phyloP scores from a whole-genome alignment of 2,113 vertebrate genomes.

The Morone saxatilis region DNA sequence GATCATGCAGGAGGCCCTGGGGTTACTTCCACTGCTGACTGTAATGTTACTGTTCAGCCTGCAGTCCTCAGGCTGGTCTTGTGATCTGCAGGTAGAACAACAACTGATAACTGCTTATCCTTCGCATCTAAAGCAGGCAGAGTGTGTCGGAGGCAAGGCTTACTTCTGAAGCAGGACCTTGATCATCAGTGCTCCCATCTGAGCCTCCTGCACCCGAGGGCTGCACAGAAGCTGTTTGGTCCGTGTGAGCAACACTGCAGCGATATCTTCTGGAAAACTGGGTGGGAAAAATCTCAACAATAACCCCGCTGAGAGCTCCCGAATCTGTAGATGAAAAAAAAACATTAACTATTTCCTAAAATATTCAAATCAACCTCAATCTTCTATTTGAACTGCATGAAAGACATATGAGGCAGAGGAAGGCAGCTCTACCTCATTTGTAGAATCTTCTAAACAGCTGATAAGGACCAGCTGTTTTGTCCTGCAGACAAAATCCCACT shows the following conservation, averaged over 20 bases:
- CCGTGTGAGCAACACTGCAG: slow-evolving; percentile 75
- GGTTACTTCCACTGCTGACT: not conserved
- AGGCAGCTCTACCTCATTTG: slow-evolving; percentile 87
- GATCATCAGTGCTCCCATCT: slow-evolving; percentile 88
- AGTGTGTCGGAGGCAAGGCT: not conserved
- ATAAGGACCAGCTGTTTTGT: slow-evolving; percentile 85
- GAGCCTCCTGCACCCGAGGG: slow-evolving; percentile 89
- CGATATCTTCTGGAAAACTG: slow-evolving; percentile 72
- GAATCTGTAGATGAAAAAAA: slow-evolving; percentile 82
- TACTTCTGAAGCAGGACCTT: slow-evolving; percentile 91
- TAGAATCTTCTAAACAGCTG: slow-evolving; percentile 90
- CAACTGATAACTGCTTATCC: not conserved
- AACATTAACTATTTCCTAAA: not conserved
- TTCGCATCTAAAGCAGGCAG: not conserved
- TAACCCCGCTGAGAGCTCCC: slow-evolving; percentile 88
- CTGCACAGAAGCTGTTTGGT: slow-evolving; percentile 83
- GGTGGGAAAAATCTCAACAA: slow-evolving; percentile 86
- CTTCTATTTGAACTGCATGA: not conserved
- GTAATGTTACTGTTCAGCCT: slow-evolving; percentile 28
- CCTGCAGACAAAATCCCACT: slow-evolving; percentile 89
- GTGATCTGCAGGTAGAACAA: slow-evolving; percentile 72
- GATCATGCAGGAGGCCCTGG: slow-evolving; percentile 68
- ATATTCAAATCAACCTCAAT: not conserved
- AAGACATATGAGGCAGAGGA: not conserved
- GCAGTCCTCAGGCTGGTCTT: slow-evolving; percentile 45